Percentiles rank a stretch among this genome's conserved stretches.
Conservation (phyloP, 2,113 vertebrate genomes). For the Psephotus haematonotus region DNA sequence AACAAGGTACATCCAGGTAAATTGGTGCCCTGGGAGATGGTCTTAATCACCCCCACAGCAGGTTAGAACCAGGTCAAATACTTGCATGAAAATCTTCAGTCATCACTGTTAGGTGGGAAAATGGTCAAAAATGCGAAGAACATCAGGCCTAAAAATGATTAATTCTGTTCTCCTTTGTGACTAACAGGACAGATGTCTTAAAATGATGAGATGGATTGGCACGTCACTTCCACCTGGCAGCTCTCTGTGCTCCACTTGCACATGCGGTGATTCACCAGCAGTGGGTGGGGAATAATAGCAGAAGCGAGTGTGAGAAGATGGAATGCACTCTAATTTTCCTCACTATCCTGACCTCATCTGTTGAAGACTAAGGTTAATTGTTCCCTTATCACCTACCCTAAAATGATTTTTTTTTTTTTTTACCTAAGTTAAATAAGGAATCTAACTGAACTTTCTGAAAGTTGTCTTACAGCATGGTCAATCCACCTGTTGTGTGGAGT, state of each 20-base stretch:
- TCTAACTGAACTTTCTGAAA: not conserved
- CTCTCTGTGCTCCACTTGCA: slow-evolving; percentile 37
- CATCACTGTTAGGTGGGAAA: not conserved
- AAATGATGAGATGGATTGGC: not conserved
- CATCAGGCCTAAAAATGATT: not conserved
- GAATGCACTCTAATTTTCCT: not conserved
- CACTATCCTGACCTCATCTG: not conserved
- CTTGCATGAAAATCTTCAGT: not conserved
- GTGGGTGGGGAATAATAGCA: slow-evolving; percentile 53
- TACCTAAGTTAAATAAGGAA: not conserved
- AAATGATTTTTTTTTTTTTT: too few species aligned
- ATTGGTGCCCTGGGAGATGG: not conserved
- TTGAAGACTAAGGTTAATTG: not conserved
- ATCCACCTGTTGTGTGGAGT: not conserved
- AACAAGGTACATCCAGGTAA: not conserved
- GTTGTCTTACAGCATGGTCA: not conserved
- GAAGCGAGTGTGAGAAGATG: not conserved
- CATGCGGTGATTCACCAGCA: slow-evolving; percentile 60
- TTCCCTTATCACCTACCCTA: not conserved
- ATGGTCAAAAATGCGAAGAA: not conserved
- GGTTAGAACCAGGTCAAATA: not conserved
- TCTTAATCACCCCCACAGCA: accelerated
- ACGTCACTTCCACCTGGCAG: slow-evolving; percentile 39
- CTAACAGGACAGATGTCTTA: slow-evolving; percentile 31
- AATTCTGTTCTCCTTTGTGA: slow-evolving; percentile 9